A percentile compares a stretch with the other conserved stretches of the same genome.
Conservation (phyloP, 53 echinoderm and acorn worm species). For the Temnopleurus reevesii region DNA sequence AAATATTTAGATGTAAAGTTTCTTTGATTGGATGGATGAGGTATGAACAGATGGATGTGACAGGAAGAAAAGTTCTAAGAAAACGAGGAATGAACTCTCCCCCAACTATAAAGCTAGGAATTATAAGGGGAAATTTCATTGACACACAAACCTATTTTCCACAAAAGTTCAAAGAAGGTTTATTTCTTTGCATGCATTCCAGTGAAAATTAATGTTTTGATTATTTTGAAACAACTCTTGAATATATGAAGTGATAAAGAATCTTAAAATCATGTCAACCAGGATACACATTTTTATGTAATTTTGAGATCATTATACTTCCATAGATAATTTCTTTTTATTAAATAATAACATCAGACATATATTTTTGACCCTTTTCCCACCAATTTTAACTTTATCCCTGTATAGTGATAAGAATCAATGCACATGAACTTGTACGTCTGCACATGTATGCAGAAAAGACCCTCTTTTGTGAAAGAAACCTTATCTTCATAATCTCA, state of each 20-base stretch:
- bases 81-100: constrained; percentile 5
- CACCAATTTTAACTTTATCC: neutral
- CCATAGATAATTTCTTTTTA: too few species aligned
- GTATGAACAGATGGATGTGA: neutral
- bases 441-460: too few species aligned
- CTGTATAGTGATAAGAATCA: neutral
- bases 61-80: neutral
- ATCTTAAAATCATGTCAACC: too few species aligned
- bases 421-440: too few species aligned
- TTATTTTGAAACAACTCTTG: too few species aligned
- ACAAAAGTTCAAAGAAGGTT: neutral
- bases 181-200: too few species aligned
- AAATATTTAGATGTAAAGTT: constrained; percentile 27
- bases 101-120: constrained; percentile 6
- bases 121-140: constrained; percentile 2
- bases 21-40: constrained; percentile 7
- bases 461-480: too few species aligned
- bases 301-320: too few species aligned
- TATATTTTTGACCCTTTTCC: neutral
- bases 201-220: too few species aligned
- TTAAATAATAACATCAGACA: too few species aligned
- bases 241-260: too few species aligned
- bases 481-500: neutral
- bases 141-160: neutral
- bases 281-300: too few species aligned